These are phyloP conservation scores for Drosophila eugracilis DNA, from an alignment of 1,140 invertebrate genomes.

Conservation along the genomic window DNA sequence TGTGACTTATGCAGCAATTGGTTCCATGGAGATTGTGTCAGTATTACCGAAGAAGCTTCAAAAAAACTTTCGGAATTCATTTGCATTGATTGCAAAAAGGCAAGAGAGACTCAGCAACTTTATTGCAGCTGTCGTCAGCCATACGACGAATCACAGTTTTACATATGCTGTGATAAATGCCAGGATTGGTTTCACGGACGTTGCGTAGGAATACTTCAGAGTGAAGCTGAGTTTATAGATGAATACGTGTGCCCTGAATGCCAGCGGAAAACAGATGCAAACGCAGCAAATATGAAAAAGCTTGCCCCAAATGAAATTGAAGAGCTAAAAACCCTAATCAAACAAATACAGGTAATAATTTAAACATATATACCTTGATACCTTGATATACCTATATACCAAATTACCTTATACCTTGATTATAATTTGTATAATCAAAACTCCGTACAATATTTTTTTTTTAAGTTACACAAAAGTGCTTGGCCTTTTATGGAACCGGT, in stretches of 20 bases:
- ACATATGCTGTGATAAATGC: conserved; percentile 98
- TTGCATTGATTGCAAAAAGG: conserved; percentile 94
- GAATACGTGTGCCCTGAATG: conserved; percentile 99
- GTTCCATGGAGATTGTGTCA: conserved; percentile 99
- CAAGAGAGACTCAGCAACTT: conserved; percentile 94
- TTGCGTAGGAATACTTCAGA: conserved; percentile 97
- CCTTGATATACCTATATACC: no score
- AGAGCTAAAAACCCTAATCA: conserved; percentile 92
- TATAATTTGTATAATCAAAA: no score
- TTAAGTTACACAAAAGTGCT: conserved; percentile 95
- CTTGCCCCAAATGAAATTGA: conserved; percentile 93
- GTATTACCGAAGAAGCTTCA: conserved; percentile 96
- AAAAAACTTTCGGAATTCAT: conserved; percentile 95
- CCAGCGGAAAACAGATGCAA: conserved; percentile 94
- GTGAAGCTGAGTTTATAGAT: conserved; percentile 97
- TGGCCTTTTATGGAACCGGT: conserved; percentile 99
- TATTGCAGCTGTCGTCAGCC: conserved; percentile 98
- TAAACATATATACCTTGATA: neutral
- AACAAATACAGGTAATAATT: conserved; percentile 92
- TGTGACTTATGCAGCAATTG: conserved; percentile 99
- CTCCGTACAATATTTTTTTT: no score
- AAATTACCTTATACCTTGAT: no score
- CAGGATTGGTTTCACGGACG: conserved; percentile 99
- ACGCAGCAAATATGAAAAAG: conserved; percentile 95
- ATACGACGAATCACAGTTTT: conserved; percentile 99